A percentile compares a stretch with the other conserved stretches of the same genome.
These are phyloP conservation scores for Euura saliciscinereae DNA, from an alignment of 1,140 invertebrate genomes.

Conservation along the genomic window DNA sequence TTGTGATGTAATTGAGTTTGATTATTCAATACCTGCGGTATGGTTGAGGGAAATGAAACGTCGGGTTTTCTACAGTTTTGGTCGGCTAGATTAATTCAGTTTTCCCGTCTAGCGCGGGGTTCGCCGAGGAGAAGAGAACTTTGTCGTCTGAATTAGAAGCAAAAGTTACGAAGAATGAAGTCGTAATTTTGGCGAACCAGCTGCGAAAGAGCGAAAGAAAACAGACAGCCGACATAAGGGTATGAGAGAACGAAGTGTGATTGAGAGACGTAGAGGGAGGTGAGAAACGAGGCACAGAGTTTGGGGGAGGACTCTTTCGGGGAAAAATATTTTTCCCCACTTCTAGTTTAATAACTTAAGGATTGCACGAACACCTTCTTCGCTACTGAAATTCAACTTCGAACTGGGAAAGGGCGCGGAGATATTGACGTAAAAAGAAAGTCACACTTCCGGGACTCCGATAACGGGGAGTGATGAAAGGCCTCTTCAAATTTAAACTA, in stretches of 20 bases:
- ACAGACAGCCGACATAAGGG: background rate
- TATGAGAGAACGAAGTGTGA: slow-evolving; percentile 1
- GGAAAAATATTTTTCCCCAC: background rate
- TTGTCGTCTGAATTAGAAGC: background rate
- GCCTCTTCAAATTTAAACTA: too few relatives aligned
- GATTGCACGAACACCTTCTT: background rate
- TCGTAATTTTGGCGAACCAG: background rate
- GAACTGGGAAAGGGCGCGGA: too few relatives aligned
- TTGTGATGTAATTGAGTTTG: too few relatives aligned
- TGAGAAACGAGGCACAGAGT: background rate
- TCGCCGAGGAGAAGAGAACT: slow-evolving; percentile 10
- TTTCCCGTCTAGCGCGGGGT: slow-evolving; percentile 23
- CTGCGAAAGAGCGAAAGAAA: slow-evolving; percentile 5
- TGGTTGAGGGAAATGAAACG: too few relatives aligned
- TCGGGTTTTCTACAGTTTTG: too few relatives aligned
- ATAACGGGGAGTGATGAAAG: too few relatives aligned
- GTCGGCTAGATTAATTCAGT: slow-evolving; percentile 25
- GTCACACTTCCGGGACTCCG: too few relatives aligned
- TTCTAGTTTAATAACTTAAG: slow-evolving; percentile 3
- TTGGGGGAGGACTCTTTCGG: background rate
- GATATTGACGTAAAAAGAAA: too few relatives aligned
- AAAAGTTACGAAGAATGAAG: slow-evolving; percentile 3
- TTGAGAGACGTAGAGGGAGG: background rate
- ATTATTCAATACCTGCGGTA: too few relatives aligned
- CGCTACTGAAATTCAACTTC: too few relatives aligned